Base-by-base conservation (phyloP, 2,888 invertebrate species). In the Aporophyla nigra region DNA sequence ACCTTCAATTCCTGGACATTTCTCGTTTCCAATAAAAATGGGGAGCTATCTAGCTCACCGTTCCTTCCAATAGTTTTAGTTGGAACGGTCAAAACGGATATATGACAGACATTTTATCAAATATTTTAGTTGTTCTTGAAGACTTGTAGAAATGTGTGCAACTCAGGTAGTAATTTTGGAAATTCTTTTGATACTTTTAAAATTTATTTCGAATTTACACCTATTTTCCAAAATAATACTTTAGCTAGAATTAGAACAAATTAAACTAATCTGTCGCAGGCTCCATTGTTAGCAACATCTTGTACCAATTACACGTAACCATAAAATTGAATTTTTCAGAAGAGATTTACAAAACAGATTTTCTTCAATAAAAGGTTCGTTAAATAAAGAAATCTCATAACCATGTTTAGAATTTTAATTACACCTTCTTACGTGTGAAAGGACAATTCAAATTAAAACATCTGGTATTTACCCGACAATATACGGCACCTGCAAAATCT, bases 21-120 rank as follows among this genome's bases (percentile, higher is more conserved):
- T 40, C 63, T 86, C 62, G 24, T 86, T 78, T 49, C 16, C 53
- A 51, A 59, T 83, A 86, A 74, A 83, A 78, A 86, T 83, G 84
- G 69, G 71, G 4, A 74, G 49, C 69, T 51, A 62, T 83, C 71
- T 68, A 77, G 73, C 68, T 71, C 71, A 40, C 53, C 73, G 33
- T 68, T 68, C 24, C 49, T 53, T 54, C 54, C 72, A 82, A 83
- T 82, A 83, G 74, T 86, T 83, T 78, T 51, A 83, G 56, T 78
- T 83, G 1, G 16, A 77, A 76, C 67, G 77, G 72, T 63, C 77
- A 73, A 62, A 73, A 65, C 33, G 43, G 56, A 83, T 83, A 68
- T 40, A 78, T 74, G 71, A 62, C n/a, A 51, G 19, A 62, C 65
- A 62, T 78, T 82, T 61, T 70, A 68, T 83, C 72, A 76, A 61